Conservation (phyloP, 2,113 vertebrate species). For the Deroptyus accipitrinus region DNA sequence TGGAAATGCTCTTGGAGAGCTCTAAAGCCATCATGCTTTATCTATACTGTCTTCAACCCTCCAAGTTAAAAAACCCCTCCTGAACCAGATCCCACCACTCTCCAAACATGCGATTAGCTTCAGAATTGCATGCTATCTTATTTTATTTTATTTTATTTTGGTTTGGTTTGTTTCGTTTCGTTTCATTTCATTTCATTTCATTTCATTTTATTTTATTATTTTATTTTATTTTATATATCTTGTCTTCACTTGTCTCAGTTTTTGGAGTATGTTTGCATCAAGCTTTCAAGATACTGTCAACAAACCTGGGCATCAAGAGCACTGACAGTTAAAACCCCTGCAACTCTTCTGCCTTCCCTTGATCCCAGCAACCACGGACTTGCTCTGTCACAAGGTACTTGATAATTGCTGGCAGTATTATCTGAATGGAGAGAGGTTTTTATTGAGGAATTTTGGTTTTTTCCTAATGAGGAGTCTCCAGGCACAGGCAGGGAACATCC, state of each 20-base stretch:
- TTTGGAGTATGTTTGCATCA: background rate
- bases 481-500: background rate
- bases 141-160: background rate
- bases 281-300: background rate
- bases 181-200: too few species aligned
- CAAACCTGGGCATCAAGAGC: background rate
- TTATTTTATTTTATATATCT: background rate
- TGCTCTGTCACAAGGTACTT: background rate
- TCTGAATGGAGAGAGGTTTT: background rate
- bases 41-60: background rate
- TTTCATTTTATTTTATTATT: background rate
- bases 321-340: fast-evolving
- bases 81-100: background rate
- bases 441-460: background rate
- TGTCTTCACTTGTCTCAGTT: background rate
- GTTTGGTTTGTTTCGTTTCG: too few species aligned
- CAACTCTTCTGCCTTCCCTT: background rate
- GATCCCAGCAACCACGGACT: background rate
- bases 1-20: background rate
- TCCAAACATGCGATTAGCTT: background rate
- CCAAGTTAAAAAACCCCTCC: background rate
- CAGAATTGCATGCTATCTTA: background rate
- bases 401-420: background rate
- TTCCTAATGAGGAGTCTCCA: background rate
- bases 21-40: background rate